Conservation (phyloP, 2,113 vertebrate species). For the Pluvialis apricaria region DNA sequence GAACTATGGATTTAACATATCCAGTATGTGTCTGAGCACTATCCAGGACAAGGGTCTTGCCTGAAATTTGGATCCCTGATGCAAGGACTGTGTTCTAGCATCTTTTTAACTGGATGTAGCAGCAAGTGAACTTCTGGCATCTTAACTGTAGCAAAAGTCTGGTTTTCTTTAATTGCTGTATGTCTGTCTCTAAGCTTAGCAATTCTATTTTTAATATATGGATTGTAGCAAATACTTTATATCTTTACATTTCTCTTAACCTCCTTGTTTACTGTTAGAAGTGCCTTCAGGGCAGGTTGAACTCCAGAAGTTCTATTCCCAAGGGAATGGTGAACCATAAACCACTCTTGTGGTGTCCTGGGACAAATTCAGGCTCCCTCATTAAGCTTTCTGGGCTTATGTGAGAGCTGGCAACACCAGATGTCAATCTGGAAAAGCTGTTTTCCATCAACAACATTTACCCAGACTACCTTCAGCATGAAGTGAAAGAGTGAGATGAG, state of each 20-base stretch:
- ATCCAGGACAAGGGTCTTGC: background rate
- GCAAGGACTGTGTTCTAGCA: background rate
- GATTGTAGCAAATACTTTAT: background rate
- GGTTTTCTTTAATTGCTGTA: background rate
- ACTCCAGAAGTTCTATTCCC: background rate
- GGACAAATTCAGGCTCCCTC: background rate
- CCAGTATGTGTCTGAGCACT: background rate
- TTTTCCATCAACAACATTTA: background rate
- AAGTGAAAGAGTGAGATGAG: background rate
- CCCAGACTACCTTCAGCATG: background rate
- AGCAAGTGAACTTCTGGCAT: background rate
- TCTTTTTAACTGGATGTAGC: background rate
- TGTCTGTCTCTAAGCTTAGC: slow-evolving; percentile 2
- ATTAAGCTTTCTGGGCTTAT: background rate
- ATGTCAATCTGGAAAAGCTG: background rate
- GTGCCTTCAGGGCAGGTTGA: background rate
- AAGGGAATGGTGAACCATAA: slow-evolving; percentile 3
- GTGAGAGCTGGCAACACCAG: background rate
- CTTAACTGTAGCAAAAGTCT: background rate
- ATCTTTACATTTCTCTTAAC: slow-evolving; percentile 7
- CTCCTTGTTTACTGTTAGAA: background rate
- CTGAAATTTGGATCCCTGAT: background rate
- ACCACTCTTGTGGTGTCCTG: background rate
- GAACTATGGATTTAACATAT: background rate
- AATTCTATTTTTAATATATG: background rate